Conservation (phyloP, 2,888 invertebrate species). For the Bombylius discolor region DNA sequence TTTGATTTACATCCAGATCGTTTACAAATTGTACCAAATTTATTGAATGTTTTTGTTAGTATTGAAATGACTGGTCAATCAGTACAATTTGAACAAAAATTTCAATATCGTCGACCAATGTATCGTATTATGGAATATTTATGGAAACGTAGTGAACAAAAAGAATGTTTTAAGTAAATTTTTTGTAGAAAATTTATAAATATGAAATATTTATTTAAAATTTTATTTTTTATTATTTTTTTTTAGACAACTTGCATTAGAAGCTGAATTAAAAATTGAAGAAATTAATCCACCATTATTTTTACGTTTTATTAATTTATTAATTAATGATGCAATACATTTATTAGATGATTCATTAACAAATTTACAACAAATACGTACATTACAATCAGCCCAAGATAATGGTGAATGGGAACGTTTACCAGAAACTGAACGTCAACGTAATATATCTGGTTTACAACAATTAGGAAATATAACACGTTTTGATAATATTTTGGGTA, state of each 20-base stretch:
- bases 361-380: constrained; percentile 78
- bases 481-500: constrained; percentile 78
- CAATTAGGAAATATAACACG: constrained; percentile 73
- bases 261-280: constrained; percentile 80
- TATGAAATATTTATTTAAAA: neutral
- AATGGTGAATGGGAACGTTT: constrained; percentile 60
- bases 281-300: constrained; percentile 83
- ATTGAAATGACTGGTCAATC: constrained; percentile 96
- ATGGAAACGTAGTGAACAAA: constrained; percentile 72
- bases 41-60: constrained; percentile 88
- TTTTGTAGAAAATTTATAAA: neutral
- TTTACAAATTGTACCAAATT: constrained; percentile 58
- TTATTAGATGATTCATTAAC: constrained; percentile 82
- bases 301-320: constrained; percentile 84
- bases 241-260: constrained; percentile 54
- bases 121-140: constrained; percentile 84
- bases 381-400: constrained; percentile 62
- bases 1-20: constrained; percentile 66
- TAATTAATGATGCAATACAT: constrained; percentile 96
- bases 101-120: constrained; percentile 92
- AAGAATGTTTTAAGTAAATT: constrained; percentile 57
- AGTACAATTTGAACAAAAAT: constrained; percentile 93
- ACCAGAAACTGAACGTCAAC: constrained; percentile 56
- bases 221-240: constrained; percentile 1
- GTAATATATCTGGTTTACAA: constrained; percentile 57